These are phyloP conservation scores for Macrostomum lignano DNA, from an alignment of 1,140 invertebrate species.

Conservation along the genomic window DNA sequence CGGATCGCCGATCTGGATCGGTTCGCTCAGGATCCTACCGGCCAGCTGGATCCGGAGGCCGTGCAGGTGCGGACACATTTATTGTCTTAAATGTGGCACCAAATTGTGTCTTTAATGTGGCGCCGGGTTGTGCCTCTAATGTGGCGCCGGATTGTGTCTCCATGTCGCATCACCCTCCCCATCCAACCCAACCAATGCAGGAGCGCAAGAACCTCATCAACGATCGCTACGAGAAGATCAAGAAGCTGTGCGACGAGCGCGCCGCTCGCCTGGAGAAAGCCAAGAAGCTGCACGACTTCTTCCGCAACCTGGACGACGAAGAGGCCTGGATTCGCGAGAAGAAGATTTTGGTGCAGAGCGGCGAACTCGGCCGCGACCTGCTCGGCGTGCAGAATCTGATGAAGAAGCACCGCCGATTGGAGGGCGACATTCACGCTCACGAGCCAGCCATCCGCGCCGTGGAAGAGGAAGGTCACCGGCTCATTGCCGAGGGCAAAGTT, in stretches of 20 bases:
- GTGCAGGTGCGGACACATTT: no score
- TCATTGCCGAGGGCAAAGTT: conserved; percentile 83
- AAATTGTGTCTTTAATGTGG: no score
- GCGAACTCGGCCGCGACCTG: conserved; percentile 86
- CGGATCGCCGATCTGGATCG: conserved; percentile 47
- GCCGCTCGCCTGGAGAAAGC: conserved; percentile 64
- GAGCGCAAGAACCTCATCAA: conserved; percentile 23
- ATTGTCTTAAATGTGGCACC: background rate
- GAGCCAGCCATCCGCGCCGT: conserved; percentile 73
- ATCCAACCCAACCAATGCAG: conserved; percentile 11
- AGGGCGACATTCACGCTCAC: conserved; percentile 73
- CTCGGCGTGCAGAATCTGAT: conserved; percentile 88
- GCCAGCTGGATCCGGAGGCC: background rate
- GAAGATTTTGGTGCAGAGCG: conserved; percentile 76
- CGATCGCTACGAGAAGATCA: conserved; percentile 32
- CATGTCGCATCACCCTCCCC: background rate
- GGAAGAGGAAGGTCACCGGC: conserved; percentile 70
- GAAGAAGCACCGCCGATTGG: conserved; percentile 87
- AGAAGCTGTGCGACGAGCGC: conserved; percentile 64
- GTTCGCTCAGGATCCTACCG: no score
- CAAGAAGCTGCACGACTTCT: conserved; percentile 91
- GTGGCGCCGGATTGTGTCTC: no score
- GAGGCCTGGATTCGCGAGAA: conserved; percentile 99
- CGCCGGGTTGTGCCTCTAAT: no score
- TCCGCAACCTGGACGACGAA: conserved; percentile 93